Base-by-base conservation (phyloP, 2,888 invertebrate species). In the Tenthredo scrophulariae region DNA sequence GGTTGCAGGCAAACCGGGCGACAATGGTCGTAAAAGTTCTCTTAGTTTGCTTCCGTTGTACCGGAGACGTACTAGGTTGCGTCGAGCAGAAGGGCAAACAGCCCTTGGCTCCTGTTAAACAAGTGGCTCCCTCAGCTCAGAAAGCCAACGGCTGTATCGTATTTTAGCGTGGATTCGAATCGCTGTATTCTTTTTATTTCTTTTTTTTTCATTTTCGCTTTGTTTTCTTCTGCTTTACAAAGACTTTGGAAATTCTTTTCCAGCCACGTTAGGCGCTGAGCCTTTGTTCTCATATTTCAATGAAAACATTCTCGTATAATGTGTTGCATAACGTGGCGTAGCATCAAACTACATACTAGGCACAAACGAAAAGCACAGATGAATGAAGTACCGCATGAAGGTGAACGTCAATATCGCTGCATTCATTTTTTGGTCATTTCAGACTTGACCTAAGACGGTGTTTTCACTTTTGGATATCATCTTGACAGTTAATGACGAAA, bases 21-120 rank as follows among this genome's bases (percentile, higher is more conserved):
- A 50, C 29, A 77, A 77, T 77, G 26, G 54, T 54, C 77, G 50
- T 77, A 77, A 77, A 77, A 77, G 77, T 46, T 77, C 33, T 50
- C 29, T 29, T 77, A 77, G 77, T 77, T 50, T 50, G 33, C 26
- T 46, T 54, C 50, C 50, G 77, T 54, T 77, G 29, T 54, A 54
- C n/a, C 77, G 33, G 54, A 43, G 74, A 77, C 77, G n/a, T n/a
- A 77, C 77, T 77, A 77, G 50, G 29, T 50, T 50, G 29, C 54
- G 29, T 77, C 77, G 54, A 77, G 77, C 77, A 18, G 26, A 29
- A 77, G 77, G n/a, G 77, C 50, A 77, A 77, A 77, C 46, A 50
- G 77, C 77, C 77, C 46, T 77, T 77, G 77, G 77, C 77, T 77
- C 33, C 54, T 54, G 50, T 46, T 50, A 54, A 77, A 77, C 77